These are phyloP conservation scores for Pelobates fuscus DNA, from an alignment of 2,113 vertebrate genomes.

Conservation along the genomic window DNA sequence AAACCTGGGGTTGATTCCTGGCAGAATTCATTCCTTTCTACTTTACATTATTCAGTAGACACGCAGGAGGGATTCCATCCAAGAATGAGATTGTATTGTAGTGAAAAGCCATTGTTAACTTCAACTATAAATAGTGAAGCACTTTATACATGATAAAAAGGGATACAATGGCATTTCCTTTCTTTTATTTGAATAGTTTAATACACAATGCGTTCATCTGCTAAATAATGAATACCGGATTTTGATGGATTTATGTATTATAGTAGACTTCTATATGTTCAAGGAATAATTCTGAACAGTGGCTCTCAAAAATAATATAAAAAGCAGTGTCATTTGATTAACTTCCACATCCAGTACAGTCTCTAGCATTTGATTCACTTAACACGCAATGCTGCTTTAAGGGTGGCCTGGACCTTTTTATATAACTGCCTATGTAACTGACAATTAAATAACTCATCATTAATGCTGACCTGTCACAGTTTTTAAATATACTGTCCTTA, in stretches of 20 bases:
- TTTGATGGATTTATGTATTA: conserved; percentile 19
- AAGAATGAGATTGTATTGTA: conserved; percentile 42
- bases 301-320: conserved; percentile 1
- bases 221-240: conserved; percentile 4
- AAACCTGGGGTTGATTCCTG: conserved; percentile 22
- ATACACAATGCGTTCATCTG: conserved; percentile 36
- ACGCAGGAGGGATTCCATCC: conserved; percentile 44
- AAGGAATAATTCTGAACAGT: not conserved
- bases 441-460: no score
- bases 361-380: no score
- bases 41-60: conserved; percentile 37
- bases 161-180: conserved; percentile 32
- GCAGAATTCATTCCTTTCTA: conserved; percentile 32
- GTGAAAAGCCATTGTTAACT: conserved; percentile 43
- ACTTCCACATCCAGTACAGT: no score
- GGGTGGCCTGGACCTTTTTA: no score
- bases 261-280: conserved; percentile 5
- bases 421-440: no score
- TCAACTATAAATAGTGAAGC: conserved; percentile 48
- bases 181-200: conserved; percentile 36
- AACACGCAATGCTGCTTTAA: no score
- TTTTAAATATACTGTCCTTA: no score
- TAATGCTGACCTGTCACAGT: no score
- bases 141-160: conserved; percentile 31
- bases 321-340: not conserved